Evolutionary conservation across 2,888 invertebrate species (phyloP), one percentile per base, ranked within the genome.

Genomic region (Pedicia rivosa): DNA sequence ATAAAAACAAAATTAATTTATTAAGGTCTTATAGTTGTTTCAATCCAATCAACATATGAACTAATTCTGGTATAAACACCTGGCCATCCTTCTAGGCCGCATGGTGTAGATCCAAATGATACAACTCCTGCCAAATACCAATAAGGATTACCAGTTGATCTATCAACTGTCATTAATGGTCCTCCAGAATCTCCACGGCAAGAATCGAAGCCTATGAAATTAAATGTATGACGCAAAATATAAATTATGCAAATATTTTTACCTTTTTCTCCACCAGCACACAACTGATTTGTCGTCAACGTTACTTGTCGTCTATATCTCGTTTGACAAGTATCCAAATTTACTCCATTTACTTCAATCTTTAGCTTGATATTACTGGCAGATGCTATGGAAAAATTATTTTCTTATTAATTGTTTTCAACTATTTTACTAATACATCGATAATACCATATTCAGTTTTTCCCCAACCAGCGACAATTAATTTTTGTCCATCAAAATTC

Each of bases 151-250:
- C 42, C 42, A 12, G 55, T 49, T 2, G 44, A 51, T 20, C 27
- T 28, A 38, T 59, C 58, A 2, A 61, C 52, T 2, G 55, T 53
- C 54, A 73, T 70, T 2, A 75, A 55, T 1, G 75, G 72, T 1
- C 75, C 75, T 7, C 75, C 75, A 35, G 72, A 72, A 48, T 76
- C 74, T 5, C 74, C 72, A 15, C 64, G 54, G 44, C 75, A 76
- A 0, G 57, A 56, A 48, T 74, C 74, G 31, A 64, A 58, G 2
- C n/a, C n/a, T n/a, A n/a, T n/a, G n/a, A n/a, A n/a, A n/a, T n/a
- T n/a, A n/a, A n/a, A n/a, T n/a, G n/a, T n/a, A n/a, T n/a, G n/a
- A n/a, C n/a, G n/a, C n/a, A n/a, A n/a, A n/a, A n/a, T n/a, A n/a
- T n/a, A n/a, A n/a, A n/a, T n/a, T n/a, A n/a, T n/a, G n/a, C n/a